A percentile compares a stretch with the other conserved stretches of the same genome.
Conservation (phyloP, 2,113 vertebrate species). For the Amphiprion percula region DNA sequence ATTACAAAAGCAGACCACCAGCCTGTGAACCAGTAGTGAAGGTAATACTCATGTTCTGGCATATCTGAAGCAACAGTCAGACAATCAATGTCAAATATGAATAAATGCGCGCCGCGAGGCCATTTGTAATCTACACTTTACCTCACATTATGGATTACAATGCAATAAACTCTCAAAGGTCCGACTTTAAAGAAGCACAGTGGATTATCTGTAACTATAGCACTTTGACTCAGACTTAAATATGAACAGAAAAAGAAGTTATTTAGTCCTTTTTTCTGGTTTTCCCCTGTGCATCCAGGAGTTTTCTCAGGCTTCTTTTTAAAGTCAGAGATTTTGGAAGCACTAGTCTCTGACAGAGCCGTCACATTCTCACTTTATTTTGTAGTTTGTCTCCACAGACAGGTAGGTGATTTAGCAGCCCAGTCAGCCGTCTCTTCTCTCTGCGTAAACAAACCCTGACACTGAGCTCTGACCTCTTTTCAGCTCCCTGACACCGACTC, state of each 20-base stretch:
- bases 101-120: background rate
- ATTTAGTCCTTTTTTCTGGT: too few species aligned
- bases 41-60: background rate
- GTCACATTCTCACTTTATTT: conserved; percentile 27
- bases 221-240: background rate
- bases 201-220: background rate
- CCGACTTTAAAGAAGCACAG: background rate
- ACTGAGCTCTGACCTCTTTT: conserved; percentile 57
- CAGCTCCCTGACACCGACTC: conserved; percentile 38
- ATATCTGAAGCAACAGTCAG: background rate
- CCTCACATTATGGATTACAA: conserved; percentile 4
- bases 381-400: conserved; percentile 20
- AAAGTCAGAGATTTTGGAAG: background rate
- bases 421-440: conserved; percentile 35
- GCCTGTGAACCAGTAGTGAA: background rate
- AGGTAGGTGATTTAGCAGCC: conserved; percentile 37
- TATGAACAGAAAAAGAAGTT: too few species aligned
- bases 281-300: background rate
- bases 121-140: background rate
- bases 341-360: conserved; percentile 15
- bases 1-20: background rate
- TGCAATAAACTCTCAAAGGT: background rate
- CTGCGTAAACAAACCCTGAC: conserved; percentile 51
- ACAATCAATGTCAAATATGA: conserved; percentile 6
- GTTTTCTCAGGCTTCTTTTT: conserved; percentile 16